Conservation (phyloP, 2,113 vertebrate species). For the Phainopepla nitens region DNA sequence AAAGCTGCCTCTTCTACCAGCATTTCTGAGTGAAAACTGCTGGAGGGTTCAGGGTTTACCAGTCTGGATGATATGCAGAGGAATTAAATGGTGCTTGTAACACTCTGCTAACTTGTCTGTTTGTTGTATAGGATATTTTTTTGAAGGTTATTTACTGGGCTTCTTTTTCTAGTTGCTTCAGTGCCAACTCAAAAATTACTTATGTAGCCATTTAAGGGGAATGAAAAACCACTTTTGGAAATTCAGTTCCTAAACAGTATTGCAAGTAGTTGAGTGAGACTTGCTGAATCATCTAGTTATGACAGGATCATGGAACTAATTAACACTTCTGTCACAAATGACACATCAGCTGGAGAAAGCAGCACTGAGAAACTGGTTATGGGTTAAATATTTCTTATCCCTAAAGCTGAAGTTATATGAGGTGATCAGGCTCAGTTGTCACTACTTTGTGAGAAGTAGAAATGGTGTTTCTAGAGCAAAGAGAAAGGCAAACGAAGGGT, state of each 20-base stretch:
- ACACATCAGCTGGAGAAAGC: not conserved
- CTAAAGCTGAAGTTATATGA: not conserved
- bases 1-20: not conserved
- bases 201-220: not conserved
- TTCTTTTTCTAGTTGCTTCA: not conserved
- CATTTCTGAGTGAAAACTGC: not conserved
- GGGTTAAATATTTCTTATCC: not conserved
- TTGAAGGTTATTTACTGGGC: not conserved
- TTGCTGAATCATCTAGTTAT: not conserved
- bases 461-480: not conserved
- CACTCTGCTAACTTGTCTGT: not conserved
- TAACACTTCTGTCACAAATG: not conserved
- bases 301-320: not conserved
- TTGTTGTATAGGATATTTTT: not conserved
- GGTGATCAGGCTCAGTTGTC: not conserved
- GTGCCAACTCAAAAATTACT: not conserved
- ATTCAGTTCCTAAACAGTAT: not conserved
- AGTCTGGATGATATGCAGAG: not conserved
- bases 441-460: not conserved
- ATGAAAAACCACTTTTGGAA: not conserved
- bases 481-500: not conserved
- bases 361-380: not conserved
- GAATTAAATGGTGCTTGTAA: not conserved
- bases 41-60: not conserved
- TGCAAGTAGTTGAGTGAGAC: not conserved